Evolutionary conservation across 1,140 invertebrate genomes (phyloP).

Genomic region (Anthonomus grandis): DNA sequence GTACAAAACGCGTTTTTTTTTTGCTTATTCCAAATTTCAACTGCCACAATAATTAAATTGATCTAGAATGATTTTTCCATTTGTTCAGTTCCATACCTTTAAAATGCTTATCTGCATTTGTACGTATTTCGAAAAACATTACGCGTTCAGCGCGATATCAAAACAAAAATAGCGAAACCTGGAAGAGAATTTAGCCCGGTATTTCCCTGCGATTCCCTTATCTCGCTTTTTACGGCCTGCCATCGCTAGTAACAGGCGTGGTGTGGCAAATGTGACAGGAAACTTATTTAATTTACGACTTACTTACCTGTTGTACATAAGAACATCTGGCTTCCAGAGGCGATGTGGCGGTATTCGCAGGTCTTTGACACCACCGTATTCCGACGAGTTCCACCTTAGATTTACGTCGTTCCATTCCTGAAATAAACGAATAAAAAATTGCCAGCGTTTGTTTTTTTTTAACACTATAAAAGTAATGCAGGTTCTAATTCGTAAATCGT

Average conservation of each 20-base stretch:
- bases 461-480: too few species aligned
- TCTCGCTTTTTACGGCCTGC: slow-evolving; percentile 11
- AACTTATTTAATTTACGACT: slow-evolving; percentile 21
- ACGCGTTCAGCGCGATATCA: slow-evolving; percentile 1
- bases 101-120: too few species aligned
- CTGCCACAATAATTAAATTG: too few species aligned
- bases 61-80: too few species aligned
- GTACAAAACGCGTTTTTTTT: too few species aligned
- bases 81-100: too few species aligned
- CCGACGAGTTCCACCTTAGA: slow-evolving; percentile 89
- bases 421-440: slow-evolving; percentile 21
- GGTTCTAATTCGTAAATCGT: too few species aligned
- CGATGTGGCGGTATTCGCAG: slow-evolving; percentile 91
- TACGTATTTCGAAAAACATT: too few species aligned
- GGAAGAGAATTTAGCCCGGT: slow-evolving; percentile 7
- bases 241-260: slow-evolving; percentile 10
- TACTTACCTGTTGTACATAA: slow-evolving; percentile 97
- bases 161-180: slow-evolving; percentile 10
- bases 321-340: slow-evolving; percentile 97
- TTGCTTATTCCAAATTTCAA: too few species aligned
- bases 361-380: slow-evolving; percentile 91
- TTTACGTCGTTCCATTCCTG: slow-evolving; percentile 98
- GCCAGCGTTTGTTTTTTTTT: too few species aligned
- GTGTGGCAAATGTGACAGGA: slow-evolving; percentile 16
- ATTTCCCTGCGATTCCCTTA: slow-evolving; percentile 5